phyloP scores from a whole-genome alignment of 2,888 invertebrate genomes.

The Melolontha melolontha region DNA sequence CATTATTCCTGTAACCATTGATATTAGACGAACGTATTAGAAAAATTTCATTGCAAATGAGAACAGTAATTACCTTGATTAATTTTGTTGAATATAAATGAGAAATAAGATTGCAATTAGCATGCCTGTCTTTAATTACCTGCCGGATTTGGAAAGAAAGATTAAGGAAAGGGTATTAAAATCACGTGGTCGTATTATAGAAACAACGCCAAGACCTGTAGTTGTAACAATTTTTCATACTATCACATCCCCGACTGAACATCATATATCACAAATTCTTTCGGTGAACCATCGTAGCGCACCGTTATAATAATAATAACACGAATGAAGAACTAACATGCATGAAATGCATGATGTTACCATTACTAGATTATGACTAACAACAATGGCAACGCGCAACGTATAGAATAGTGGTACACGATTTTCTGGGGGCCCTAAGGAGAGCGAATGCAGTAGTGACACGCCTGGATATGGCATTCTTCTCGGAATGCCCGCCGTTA shows the following conservation, averaged over 20 bases:
- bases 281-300: slow-evolving; percentile 16
- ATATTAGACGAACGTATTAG: neutral
- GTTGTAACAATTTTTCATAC: slow-evolving; percentile 43
- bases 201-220: slow-evolving; percentile 22
- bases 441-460: slow-evolving; percentile 45
- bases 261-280: slow-evolving; percentile 49
- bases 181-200: slow-evolving; percentile 22
- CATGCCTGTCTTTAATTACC: slow-evolving; percentile 39
- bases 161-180: slow-evolving; percentile 11
- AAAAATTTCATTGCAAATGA: slow-evolving; percentile 12
- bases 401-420: slow-evolving; percentile 10
- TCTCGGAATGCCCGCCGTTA: slow-evolving; percentile 52
- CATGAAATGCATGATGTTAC: slow-evolving; percentile 21
- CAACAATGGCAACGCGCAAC: slow-evolving; percentile 49
- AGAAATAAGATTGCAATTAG: slow-evolving; percentile 36
- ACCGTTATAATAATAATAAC: slow-evolving; percentile 9
- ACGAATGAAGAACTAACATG: slow-evolving; percentile 7
- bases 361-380: slow-evolving; percentile 49
- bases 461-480: slow-evolving; percentile 48
- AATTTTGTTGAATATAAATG: slow-evolving; percentile 2
- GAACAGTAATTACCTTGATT: slow-evolving; percentile 1
- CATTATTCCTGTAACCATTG: slow-evolving; percentile 1
- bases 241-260: slow-evolving; percentile 40
- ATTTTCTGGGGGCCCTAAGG: slow-evolving; percentile 12
- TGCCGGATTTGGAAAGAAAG: too few species aligned